Conservation (phyloP, 2,797 vertebrate species). For the Sandelia bainsii region DNA sequence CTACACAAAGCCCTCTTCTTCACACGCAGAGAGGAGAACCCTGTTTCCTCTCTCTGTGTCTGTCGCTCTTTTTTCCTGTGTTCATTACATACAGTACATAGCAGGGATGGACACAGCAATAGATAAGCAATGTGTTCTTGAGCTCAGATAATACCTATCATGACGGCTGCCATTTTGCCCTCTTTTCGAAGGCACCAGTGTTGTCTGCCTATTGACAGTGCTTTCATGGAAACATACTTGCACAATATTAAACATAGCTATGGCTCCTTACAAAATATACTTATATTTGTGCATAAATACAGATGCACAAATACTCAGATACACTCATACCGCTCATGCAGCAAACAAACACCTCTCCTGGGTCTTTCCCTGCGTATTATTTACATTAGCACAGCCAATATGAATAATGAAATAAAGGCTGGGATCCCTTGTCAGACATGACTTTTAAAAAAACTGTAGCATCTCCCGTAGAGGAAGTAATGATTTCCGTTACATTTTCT, state of each 20-base stretch:
- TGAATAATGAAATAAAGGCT: constrained; percentile 75
- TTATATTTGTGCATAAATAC: constrained; percentile 42
- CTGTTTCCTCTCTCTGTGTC: constrained; percentile 49
- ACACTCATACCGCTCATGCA: constrained; percentile 26
- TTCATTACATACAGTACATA: constrained; percentile 44
- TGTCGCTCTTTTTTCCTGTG: constrained; percentile 56
- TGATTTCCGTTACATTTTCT: constrained; percentile 72
- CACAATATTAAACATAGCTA: constrained; percentile 36
- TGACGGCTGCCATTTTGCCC: constrained; percentile 50
- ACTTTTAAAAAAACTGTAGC: constrained; percentile 60
- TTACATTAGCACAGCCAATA: constrained; percentile 68
- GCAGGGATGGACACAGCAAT: constrained; percentile 56
- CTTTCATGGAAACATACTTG: constrained; percentile 40
- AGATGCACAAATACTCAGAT: constrained; percentile 17
- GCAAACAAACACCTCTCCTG: constrained; percentile 57
- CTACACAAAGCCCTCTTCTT: constrained; percentile 78
- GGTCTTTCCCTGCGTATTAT: constrained; percentile 53
- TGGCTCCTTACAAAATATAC: constrained; percentile 19
- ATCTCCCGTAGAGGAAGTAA: constrained; percentile 71
- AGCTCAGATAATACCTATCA: constrained; percentile 62
- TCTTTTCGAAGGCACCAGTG: constrained; percentile 18
- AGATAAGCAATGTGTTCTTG: constrained; percentile 63
- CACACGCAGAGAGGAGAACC: constrained; percentile 66
- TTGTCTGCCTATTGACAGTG: constrained; percentile 43
- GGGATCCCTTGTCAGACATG: constrained; percentile 76